Evolutionary conservation across 2,888 invertebrate species (phyloP).

Genomic region (Deilephila elpenor): DNA sequence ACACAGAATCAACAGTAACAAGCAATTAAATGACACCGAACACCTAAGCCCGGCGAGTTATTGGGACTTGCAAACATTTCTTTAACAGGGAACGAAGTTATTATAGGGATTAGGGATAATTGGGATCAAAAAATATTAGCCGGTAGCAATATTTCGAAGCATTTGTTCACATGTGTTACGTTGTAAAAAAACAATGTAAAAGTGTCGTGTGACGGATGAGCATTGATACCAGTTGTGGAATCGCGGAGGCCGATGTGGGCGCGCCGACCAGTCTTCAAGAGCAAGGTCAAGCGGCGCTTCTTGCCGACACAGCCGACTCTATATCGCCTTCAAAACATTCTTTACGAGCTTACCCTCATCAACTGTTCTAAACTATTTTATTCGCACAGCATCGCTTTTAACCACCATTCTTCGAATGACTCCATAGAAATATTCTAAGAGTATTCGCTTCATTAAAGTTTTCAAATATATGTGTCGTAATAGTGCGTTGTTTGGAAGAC

Average conservation of each 20-base stretch:
- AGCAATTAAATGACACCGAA: no score
- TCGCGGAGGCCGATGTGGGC: conserved; percentile 69
- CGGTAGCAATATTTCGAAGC: background rate
- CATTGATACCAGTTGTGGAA: conserved; percentile 27
- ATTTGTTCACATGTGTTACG: no score
- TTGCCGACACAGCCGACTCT: conserved; percentile 39
- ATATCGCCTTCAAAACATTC: conserved; percentile 39
- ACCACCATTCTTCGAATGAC: background rate
- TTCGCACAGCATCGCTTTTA: background rate
- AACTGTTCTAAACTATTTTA: background rate
- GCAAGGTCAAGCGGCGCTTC: conserved; percentile 67
- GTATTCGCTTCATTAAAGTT: background rate
- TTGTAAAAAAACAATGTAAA: conserved; percentile 4
- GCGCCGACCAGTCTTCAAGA: conserved; percentile 72
- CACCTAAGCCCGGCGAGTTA: no score
- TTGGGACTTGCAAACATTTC: no score
- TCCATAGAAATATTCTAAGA: conserved; percentile 1
- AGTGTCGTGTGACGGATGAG: conserved; percentile 10
- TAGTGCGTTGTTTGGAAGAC: background rate
- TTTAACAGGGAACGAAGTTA: no score
- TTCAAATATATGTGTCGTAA: conserved; percentile 1
- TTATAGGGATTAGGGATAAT: no score
- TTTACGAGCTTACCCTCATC: conserved; percentile 41
- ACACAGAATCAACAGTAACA: no score
- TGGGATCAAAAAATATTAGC: background rate